Evolutionary conservation across 2,797 vertebrate genomes (phyloP), one percentile per base, ranked within the genome.

Genomic region (Lepus oiostolus): DNA sequence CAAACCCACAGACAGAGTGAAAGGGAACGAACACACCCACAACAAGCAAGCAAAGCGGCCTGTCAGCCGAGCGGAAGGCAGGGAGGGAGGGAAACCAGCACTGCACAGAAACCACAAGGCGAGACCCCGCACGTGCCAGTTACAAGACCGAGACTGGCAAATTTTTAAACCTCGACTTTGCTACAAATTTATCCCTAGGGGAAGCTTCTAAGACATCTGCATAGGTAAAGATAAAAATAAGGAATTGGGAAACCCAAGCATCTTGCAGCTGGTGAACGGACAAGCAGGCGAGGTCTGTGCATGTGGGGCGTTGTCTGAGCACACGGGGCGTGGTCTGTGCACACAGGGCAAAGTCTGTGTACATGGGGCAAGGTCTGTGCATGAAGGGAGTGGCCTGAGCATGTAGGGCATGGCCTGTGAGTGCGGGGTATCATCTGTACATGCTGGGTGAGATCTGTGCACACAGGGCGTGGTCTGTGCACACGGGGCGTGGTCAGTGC

Each of bases 61-160:
- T 9, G 38, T 68, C 21, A 75, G 28, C 52, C n/a, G 22, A 62
- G 62, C 7, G 81, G 81, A 85, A 86, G 81, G 4, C 26, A 52
- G 35, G 67, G 63, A 58, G 71, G 19, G 26, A 80, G n/a, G 1
- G n/a, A 63, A 75, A 54, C 16, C 24, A 71, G 47, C 14, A 5
- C n/a, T 75, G 67, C 60, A 54, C 32, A 82, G 28, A 71, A 92
- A 95, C 71, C 60, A 85, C 52, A 76, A 89, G 76, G 42, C 70
- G 85, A 88, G 67, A 82, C 14, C 42, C 42, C 42, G 42, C 42
- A 8, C 42, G 26, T 54, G 68, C 22, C 65, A 67, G 47, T 67
- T 50, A 65, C n/a, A 84, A 47, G 42, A 47, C 42, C 35, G 28
- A 77, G 72, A 83, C 30, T 42, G 38, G 17, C 71, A n/a, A 81